Evolutionary conservation across 2,888 invertebrate genomes (phyloP), one percentile per base, ranked within the genome.

Genomic region (Isoperla grammatica): DNA sequence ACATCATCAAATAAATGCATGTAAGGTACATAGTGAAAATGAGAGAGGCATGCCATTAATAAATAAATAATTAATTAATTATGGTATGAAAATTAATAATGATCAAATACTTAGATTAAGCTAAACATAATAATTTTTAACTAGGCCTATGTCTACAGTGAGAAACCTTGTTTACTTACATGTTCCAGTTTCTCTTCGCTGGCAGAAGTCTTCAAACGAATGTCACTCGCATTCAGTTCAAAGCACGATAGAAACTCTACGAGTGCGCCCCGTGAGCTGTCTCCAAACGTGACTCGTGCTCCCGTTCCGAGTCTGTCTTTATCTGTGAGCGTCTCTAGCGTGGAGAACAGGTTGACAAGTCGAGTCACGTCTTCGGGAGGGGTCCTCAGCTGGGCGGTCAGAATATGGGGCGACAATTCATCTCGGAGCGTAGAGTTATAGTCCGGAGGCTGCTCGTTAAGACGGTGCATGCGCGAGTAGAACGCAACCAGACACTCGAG

Each of bases 201-300:
- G 1, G 75, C 57, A 58, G 72, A 70, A 50, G 73, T 69, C 54
- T 78, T 76, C 35, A 82, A 69, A 53, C 68, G 69, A 23, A 81
- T 70, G 1, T 69, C 69, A n/a, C 71, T 71, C 1, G 69, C 65
- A 3, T 70, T 71, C 56, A 75, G 69, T 13, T 75, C 72, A 62
- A 76, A 75, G 42, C 71, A 72, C 0, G 72, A 71, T 20, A 76
- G 61, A 64, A 73, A 76, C 49, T 73, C 70, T 2, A 72, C 63
- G 60, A 76, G 74, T 11, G 49, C 48, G 13, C 68, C 58, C 61
- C 65, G 68, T 0, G 68, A 70, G 55, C 71, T 70, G 22, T 74
- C 73, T 57, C 72, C 69, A 64, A 76, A 75, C 19, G 69, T 70
- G 0, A 75, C 75, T 70, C 76, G 40, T 67, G 69, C 63, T 69